phyloP scores from a whole-genome alignment of 2,113 vertebrate species.

The Cyrtonyx montezumae region DNA sequence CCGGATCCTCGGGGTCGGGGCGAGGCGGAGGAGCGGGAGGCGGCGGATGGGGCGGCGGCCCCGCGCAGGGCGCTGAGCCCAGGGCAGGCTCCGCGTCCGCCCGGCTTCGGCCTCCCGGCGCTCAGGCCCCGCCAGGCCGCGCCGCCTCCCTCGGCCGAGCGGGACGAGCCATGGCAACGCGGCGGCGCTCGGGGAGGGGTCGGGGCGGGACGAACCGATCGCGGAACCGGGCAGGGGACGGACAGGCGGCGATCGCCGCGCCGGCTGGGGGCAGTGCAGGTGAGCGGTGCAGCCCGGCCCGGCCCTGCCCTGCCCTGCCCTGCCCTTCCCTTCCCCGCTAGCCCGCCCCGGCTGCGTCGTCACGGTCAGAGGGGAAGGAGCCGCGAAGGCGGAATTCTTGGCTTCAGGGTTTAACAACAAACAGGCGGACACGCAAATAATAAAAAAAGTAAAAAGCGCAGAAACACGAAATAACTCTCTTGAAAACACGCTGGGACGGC shows the following conservation, averaged over 20 bases:
- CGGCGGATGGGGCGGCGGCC: neutral
- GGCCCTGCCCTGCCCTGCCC: neutral
- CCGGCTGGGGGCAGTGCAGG: neutral
- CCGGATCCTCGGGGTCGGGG: slow-evolving; percentile 1
- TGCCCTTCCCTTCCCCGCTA: neutral
- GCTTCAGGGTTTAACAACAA: neutral
- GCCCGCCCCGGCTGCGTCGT: neutral
- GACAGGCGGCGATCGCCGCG: too few relatives aligned
- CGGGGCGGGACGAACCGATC: too few relatives aligned
- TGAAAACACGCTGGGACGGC: fast-evolving
- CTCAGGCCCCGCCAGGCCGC: neutral
- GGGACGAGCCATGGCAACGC: slow-evolving; percentile 28
- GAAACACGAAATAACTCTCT: neutral
- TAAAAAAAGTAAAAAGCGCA: neutral
- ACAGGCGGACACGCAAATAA: too few relatives aligned
- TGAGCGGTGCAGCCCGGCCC: neutral
- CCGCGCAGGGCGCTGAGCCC: neutral
- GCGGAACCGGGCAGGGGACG: too few relatives aligned
- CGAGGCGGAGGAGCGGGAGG: neutral
- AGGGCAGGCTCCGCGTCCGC: neutral
- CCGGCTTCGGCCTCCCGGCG: neutral
- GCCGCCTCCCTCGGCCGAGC: neutral
- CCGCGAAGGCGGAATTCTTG: fast-evolving
- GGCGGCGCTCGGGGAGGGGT: neutral
- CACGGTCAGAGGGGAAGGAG: neutral